These are phyloP conservation scores for Takifugu flavidus DNA, from an alignment of 2,113 vertebrate species.

Conservation along the genomic window DNA sequence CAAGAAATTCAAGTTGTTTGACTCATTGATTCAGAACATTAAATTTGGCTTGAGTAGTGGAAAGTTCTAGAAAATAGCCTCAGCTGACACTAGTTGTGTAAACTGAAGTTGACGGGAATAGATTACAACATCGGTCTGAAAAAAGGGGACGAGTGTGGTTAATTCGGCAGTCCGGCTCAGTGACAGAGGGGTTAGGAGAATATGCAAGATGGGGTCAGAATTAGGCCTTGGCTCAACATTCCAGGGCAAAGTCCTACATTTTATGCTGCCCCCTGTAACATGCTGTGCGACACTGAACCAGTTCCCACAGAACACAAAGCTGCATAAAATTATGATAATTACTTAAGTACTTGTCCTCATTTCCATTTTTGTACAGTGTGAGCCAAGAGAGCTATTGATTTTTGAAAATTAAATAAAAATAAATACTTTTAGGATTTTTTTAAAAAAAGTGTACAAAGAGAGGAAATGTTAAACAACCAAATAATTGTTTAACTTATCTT, in stretches of 20 bases:
- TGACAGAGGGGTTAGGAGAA: slow-evolving; percentile 36
- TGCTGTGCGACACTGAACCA: slow-evolving; percentile 68
- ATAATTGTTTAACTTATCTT: no score
- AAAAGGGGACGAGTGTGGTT: slow-evolving; percentile 33
- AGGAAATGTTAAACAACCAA: no score
- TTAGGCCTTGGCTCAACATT: slow-evolving; percentile 70
- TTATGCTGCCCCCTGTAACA: slow-evolving; percentile 65
- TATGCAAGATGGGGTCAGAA: slow-evolving; percentile 49
- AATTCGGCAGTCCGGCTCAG: slow-evolving; percentile 18
- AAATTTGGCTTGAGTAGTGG: background rate
- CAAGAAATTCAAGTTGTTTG: slow-evolving; percentile 31
- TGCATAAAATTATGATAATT: slow-evolving; percentile 79
- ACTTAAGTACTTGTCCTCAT: slow-evolving; percentile 75
- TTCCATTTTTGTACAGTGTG: slow-evolving; percentile 63
- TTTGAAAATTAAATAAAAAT: slow-evolving; percentile 40
- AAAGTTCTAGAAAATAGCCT: background rate
- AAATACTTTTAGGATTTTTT: slow-evolving; percentile 18
- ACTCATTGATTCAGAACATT: background rate
- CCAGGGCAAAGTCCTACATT: slow-evolving; percentile 75
- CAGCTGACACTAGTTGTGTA: background rate
- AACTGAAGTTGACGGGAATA: background rate
- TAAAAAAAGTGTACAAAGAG: background rate
- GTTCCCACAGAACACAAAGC: slow-evolving; percentile 75
- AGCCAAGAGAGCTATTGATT: slow-evolving; percentile 50
- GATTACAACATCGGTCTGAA: background rate